These are phyloP conservation scores for Heterocephalus glaber DNA, from an alignment of 2,113 vertebrate species.

Conservation along the genomic window DNA sequence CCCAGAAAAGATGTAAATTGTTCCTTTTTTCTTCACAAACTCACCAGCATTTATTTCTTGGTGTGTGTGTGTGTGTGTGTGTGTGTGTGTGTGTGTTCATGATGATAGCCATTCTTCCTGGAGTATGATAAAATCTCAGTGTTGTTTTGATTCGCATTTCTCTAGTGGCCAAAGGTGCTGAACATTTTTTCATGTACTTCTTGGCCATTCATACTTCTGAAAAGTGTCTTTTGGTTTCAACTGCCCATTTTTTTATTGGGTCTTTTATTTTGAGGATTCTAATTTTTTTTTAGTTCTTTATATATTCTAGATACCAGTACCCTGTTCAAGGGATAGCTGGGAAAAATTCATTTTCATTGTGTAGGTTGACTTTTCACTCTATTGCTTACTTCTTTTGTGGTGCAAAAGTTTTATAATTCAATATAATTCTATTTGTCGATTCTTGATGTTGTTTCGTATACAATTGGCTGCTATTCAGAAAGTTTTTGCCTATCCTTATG, in stretches of 20 bases:
- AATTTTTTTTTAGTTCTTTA: neutral
- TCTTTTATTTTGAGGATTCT: neutral
- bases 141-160: neutral
- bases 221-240: neutral
- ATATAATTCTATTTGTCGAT: neutral
- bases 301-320: neutral
- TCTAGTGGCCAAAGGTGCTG: neutral
- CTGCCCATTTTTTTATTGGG: neutral
- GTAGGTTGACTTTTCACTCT: neutral
- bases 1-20: neutral
- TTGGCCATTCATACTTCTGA: neutral
- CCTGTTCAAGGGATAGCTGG: neutral
- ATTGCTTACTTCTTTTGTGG: neutral
- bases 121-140: neutral
- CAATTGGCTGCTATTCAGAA: neutral
- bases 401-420: neutral
- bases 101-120: neutral
- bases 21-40: neutral
- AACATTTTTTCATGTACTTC: neutral
- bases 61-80: too few species aligned
- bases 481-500: neutral
- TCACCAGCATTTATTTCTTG: neutral
- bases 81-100: neutral
- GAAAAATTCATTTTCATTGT: neutral
- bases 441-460: neutral